phyloP scores from a whole-genome alignment of 2,113 vertebrate genomes.

The Triplophysa dalaica region DNA sequence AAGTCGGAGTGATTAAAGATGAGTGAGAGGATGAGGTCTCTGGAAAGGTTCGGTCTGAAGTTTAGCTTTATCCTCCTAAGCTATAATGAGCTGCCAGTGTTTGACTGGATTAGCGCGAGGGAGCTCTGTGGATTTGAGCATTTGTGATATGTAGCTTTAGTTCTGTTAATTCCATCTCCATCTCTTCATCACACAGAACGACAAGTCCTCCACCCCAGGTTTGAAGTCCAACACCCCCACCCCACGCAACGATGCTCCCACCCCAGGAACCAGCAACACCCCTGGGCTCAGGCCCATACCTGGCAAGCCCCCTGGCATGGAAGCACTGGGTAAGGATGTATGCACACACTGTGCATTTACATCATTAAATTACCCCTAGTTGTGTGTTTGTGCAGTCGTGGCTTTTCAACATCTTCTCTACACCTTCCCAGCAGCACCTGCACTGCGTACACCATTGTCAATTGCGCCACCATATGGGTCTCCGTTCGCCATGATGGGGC shows the following conservation, averaged over 20 bases:
- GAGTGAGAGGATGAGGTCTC: constrained; percentile 51
- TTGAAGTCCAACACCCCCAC: constrained; percentile 96
- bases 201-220: constrained; percentile 94
- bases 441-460: constrained; percentile 87
- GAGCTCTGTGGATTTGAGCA: constrained; percentile 62
- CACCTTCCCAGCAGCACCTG: constrained; percentile 73
- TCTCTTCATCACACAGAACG: constrained; percentile 78
- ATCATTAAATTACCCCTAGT: not conserved
- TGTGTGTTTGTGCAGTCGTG: not conserved
- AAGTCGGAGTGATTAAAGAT: constrained; percentile 58
- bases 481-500: constrained; percentile 95
- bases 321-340: constrained; percentile 76
- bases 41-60: constrained; percentile 59
- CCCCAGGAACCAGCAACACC: constrained; percentile 93
- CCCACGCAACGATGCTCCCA: constrained; percentile 88
- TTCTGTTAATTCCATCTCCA: constrained; percentile 24
- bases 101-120: constrained; percentile 71
- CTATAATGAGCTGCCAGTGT: constrained; percentile 70
- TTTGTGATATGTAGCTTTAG: constrained; percentile 37
- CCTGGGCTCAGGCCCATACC: constrained; percentile 90
- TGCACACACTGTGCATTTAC: not conserved
- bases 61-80: constrained; percentile 50
- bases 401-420: not conserved
- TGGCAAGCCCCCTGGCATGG: constrained; percentile 87
- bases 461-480: constrained; percentile 85